Evolutionary conservation across 37 sponge, comb jelly and placozoan genomes (phyloP).

Genomic region (Aphrocallistes beatrix): DNA sequence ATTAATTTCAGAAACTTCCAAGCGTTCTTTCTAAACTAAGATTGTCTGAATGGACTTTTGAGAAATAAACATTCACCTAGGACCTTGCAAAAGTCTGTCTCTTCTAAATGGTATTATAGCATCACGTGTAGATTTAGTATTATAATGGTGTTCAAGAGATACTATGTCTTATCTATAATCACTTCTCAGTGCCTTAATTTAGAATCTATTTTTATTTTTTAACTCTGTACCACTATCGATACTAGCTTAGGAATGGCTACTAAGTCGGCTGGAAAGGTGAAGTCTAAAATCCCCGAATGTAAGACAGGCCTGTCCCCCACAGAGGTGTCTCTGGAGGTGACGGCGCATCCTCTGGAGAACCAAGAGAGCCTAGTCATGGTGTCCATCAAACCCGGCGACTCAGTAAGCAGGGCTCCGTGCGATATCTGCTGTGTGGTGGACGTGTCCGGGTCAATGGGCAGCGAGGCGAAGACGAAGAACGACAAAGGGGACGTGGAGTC

Average conservation of each 20-base stretch:
- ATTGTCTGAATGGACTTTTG: no score
- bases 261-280: neutral
- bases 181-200: no score
- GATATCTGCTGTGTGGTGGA: conserved; percentile 13
- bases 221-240: no score
- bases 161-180: no score
- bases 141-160: no score
- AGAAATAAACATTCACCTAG: no score
- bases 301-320: neutral
- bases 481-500: conserved; percentile 19
- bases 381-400: neutral
- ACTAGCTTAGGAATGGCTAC: conserved; percentile 12
- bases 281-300: neutral
- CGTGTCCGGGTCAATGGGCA: conserved; percentile 22
- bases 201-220: no score
- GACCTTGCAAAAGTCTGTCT: no score
- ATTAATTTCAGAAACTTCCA: no score
- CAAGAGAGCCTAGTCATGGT: conserved; percentile 3
- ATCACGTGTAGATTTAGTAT: no score
- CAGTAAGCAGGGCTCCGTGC: neutral
- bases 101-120: no score
- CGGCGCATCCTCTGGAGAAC: neutral
- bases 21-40: no score
- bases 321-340: neutral
- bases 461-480: conserved; percentile 2